These are phyloP conservation scores for Pseudonaja textilis DNA, from an alignment of 2,113 vertebrate genomes.

Conservation along the genomic window DNA sequence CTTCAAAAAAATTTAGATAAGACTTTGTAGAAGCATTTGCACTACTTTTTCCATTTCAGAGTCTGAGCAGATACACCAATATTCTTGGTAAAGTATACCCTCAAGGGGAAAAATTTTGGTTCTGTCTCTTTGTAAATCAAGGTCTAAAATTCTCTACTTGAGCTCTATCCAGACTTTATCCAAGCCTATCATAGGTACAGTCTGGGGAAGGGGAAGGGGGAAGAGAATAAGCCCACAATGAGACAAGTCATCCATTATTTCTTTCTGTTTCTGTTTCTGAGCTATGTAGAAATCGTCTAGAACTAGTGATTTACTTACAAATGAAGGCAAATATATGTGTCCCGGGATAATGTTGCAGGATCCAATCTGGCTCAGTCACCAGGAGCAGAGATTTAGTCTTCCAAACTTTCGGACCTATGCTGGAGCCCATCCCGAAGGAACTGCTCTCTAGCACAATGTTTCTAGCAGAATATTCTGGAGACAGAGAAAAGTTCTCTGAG, in stretches of 20 bases:
- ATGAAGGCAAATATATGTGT: too few species aligned
- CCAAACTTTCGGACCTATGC: too few species aligned
- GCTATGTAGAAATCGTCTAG: not conserved
- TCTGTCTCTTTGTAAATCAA: not conserved
- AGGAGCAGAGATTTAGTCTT: too few species aligned
- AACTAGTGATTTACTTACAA: not conserved
- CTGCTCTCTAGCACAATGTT: too few species aligned
- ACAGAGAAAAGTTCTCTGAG: too few species aligned
- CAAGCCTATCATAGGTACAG: not conserved
- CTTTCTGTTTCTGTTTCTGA: not conserved
- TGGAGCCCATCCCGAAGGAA: too few species aligned
- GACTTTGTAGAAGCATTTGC: not conserved
- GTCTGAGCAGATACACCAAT: not conserved
- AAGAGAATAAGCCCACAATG: not conserved
- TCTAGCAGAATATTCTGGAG: too few species aligned
- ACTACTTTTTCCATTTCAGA: not conserved
- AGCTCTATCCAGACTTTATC: not conserved
- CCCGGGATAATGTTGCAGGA: too few species aligned
- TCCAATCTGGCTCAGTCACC: too few species aligned
- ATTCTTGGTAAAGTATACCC: not conserved
- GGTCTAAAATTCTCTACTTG: not conserved
- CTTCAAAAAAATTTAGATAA: not conserved
- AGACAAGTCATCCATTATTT: not conserved
- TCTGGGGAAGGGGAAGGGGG: not conserved
- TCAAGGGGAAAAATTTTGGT: not conserved